Base-by-base conservation (phyloP, 2,113 vertebrate species). In the Psephotus haematonotus region DNA sequence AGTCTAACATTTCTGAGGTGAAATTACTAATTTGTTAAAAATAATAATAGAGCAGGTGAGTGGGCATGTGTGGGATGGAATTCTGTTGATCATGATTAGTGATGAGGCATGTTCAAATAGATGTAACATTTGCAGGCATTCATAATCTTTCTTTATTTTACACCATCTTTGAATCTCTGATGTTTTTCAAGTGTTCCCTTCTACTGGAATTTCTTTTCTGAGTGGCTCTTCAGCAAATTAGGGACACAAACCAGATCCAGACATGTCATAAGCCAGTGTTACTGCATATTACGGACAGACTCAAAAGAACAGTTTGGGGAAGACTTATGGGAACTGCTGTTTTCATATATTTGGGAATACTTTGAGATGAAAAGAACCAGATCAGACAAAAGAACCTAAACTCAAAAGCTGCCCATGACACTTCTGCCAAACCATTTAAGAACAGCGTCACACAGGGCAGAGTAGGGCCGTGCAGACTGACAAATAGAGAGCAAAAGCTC, bases 401-500 rank as follows among this genome's bases (percentile, higher is more conserved):
- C 67, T 82, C 87, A 75, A 94, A 96, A 95, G 89, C 91, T 97
- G 80, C 89, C 92, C 90, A 57, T 94, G 92, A 84, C 47, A 53
- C 83, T 90, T 93, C 83, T 95, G 44, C 91, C 95, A 93, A 97
- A 92, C 78, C 8, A 5, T 37, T 59, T 63, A 13, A 79, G 79
- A 93, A 7, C 49, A 81, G 62, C 17, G 1, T 82, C 77, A 76
- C 27, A 55, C 71, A 95, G 90, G 86, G 77, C 24, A 5, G 74
- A 91, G 77, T 44, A 96, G 93, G 96, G 94, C 89, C 23, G 37
- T 74, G 79, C 90, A 94, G 88, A 37, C 95, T 80, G 92, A 91
- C 82, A 95, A 18, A 57, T 75, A 95, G 87, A 52, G 39, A 96
- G 91, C 93, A 4, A 91, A 96, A 89, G 92, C 97, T 97, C 95